Evolutionary conservation across 2,113 vertebrate genomes (phyloP), one percentile per base, ranked within the genome.

Genomic region (Barnardius zonarius): DNA sequence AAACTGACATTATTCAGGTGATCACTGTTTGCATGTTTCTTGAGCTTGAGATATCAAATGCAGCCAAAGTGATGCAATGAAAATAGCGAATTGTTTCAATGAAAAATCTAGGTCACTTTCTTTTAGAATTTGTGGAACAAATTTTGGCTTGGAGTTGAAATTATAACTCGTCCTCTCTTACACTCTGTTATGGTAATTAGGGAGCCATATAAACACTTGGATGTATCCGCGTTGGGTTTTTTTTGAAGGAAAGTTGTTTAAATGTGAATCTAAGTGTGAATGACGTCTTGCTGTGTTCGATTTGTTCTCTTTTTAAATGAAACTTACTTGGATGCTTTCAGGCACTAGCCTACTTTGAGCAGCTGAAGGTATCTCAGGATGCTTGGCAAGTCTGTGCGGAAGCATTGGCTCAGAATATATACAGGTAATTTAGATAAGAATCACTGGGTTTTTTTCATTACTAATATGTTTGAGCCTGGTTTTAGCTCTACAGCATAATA

Each of bases 351-450:
- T 99, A 99, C 97, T 99, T 99, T 94, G 99, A 99, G 95, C 99
- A 99, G 97, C 97, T 99, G 93, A 99, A 99, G 97, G 98, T 99
- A 96, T 99, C 99, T 88, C 99, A 98, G 95, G 99, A 99, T 86
- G 99, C 98, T 90, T 99, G 99, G 99, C 99, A 99, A 96, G 98
- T 99, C 70, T 99, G 99, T 63, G 99, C 99, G n/a, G 98, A 99
- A 97, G 99, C 99, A 0, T 97, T 99, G 77, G 98, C 98, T 78
- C 98, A 99, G 97, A 98, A 98, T 46, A 97, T 99, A 81, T 99
- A 99, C 97, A 99, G 98, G 99, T 99, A 98, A 98, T 94, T 52
- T 49, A 51, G 66, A 61, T 70, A 85, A 72, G n/a, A 78, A 19
- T 79, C 88, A 55, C 30, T 91, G 22, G 22, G 13, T 4, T 52